phyloP scores from a whole-genome alignment of 2,888 invertebrate genomes.

The Drosophila prolongata region DNA sequence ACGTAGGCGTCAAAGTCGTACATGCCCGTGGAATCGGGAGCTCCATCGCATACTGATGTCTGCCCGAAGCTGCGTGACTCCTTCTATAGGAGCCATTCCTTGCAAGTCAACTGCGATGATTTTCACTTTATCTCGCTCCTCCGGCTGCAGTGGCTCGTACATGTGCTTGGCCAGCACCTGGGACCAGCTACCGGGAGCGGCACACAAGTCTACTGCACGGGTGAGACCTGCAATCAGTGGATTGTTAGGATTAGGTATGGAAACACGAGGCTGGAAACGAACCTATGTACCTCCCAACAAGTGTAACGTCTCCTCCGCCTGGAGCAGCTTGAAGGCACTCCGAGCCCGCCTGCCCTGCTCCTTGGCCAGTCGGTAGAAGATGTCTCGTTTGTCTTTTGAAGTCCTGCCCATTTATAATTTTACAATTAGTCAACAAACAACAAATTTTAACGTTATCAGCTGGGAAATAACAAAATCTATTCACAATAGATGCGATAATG shows the following conservation, averaged over 20 bases:
- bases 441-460: background rate
- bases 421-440: background rate
- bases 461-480: background rate
- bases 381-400: constrained; percentile 99
- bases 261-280: constrained; percentile 21
- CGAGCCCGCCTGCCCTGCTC: constrained; percentile 99
- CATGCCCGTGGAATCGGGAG: constrained; percentile 98
- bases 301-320: constrained; percentile 97
- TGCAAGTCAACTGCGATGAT: constrained; percentile 99
- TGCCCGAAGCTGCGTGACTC: constrained; percentile 98
- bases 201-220: constrained; percentile 98
- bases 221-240: constrained; percentile 88
- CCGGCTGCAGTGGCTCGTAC: constrained; percentile 85
- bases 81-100: constrained; percentile 98
- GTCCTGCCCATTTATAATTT: constrained; percentile 93
- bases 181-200: constrained; percentile 99
- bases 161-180: constrained; percentile 95
- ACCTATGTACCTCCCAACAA: constrained; percentile 90
- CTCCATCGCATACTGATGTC: constrained; percentile 99
- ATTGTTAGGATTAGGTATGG: background rate
- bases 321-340: constrained; percentile 98
- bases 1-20: constrained; percentile 99
- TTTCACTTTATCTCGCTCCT: constrained; percentile 87
- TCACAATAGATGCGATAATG: background rate
- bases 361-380: constrained; percentile 98